Evolutionary conservation across 2,888 invertebrate genomes (phyloP).

Genomic region (Chaetoderma sp.): DNA sequence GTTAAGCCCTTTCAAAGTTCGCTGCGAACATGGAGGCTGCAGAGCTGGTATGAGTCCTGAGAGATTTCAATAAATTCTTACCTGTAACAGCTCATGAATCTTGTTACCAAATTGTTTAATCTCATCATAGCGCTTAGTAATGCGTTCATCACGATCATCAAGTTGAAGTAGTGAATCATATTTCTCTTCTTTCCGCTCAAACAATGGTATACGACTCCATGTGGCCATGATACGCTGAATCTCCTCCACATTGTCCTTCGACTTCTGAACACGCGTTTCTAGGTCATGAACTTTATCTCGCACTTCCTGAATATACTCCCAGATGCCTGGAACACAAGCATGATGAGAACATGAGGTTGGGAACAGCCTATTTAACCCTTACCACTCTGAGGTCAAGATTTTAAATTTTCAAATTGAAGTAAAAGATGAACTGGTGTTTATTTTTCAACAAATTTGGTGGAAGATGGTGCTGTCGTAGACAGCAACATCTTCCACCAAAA

Average conservation of each 20-base stretch:
- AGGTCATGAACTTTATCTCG: conserved; percentile 82
- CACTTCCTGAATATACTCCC: conserved; percentile 82
- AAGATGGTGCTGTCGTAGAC: too few species aligned
- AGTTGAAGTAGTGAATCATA: conserved; percentile 84
- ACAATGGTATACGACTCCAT: conserved; percentile 84
- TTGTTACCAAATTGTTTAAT: conserved; percentile 79
- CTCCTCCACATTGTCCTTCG: conserved; percentile 85
- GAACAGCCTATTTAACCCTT: too few species aligned
- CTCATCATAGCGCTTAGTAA: conserved; percentile 80
- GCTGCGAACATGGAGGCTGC: too few species aligned
- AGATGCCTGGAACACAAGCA: conserved; percentile 75
- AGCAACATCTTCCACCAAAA: too few species aligned
- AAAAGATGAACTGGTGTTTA: too few species aligned
- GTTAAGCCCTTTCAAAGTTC: too few species aligned
- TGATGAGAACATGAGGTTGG: too few species aligned
- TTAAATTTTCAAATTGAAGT: too few species aligned
- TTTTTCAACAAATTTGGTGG: too few species aligned
- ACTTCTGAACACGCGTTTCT: conserved; percentile 80
- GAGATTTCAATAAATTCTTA: too few species aligned
- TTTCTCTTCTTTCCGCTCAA: conserved; percentile 86
- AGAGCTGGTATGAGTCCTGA: too few species aligned
- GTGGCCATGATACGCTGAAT: conserved; percentile 81
- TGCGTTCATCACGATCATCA: conserved; percentile 82
- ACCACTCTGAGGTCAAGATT: too few species aligned
- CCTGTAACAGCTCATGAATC: conserved; percentile 78